A percentile compares a stretch with the other conserved stretches of the same genome.
Evolutionary conservation across 64 coral and sea anemone genomes (phyloP).

Genomic region (Trachythela sp.): DNA sequence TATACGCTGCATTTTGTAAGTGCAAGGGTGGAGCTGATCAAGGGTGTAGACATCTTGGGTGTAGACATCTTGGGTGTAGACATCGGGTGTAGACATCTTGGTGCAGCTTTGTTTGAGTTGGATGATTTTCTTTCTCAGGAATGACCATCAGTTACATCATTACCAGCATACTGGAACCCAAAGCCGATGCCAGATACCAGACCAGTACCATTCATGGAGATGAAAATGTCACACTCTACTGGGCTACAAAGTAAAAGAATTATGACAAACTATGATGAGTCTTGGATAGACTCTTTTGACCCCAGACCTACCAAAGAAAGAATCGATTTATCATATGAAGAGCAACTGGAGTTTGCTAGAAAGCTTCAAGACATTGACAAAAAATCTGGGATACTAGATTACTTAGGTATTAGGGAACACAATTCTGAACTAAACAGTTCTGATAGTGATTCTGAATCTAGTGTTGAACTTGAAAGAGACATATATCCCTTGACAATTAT

Average conservation of each 20-base stretch:
- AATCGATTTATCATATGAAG: constrained; percentile 21
- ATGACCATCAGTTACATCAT: constrained; percentile 56
- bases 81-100: constrained; percentile 61
- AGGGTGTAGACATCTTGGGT: constrained; percentile 67
- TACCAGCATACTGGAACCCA: constrained; percentile 61
- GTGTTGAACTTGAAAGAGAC: background rate
- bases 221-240: constrained; percentile 41
- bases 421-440: constrained; percentile 7
- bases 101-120: constrained; percentile 51
- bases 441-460: background rate
- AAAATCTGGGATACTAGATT: constrained; percentile 48
- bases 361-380: constrained; percentile 47
- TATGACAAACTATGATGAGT: constrained; percentile 44
- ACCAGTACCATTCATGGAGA: constrained; percentile 43
- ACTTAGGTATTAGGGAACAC: background rate
- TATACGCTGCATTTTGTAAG: constrained; percentile 66
- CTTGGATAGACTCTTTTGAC: constrained; percentile 52
- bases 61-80: too few species aligned
- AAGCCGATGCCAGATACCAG: constrained; percentile 23
- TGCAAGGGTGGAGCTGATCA: constrained; percentile 68
- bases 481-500: constrained; percentile 31
- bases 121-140: constrained; percentile 58
- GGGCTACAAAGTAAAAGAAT: constrained; percentile 38
- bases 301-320: constrained; percentile 33
- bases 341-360: constrained; percentile 37